Conservation (phyloP, 1,140 invertebrate genomes). For the Drosophila aff. region DNA sequence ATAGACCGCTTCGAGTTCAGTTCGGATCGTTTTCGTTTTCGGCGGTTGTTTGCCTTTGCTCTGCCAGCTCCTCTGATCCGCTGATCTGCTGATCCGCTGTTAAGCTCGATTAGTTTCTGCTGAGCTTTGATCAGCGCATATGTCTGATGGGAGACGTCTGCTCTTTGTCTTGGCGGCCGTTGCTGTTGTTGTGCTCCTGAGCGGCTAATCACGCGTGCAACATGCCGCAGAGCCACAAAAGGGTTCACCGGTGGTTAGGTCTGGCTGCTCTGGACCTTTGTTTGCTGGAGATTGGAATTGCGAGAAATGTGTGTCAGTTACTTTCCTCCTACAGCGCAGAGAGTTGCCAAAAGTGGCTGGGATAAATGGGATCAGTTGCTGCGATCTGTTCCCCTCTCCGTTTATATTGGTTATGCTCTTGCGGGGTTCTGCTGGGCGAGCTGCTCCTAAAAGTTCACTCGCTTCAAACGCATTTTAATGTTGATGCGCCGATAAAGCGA, state of each 20-base stretch:
- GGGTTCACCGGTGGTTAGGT: constrained; percentile 38
- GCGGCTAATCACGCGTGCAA: constrained; percentile 76
- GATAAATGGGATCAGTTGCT: neutral
- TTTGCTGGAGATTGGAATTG: constrained; percentile 36
- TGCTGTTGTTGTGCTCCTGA: constrained; percentile 38
- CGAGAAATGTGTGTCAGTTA: constrained; percentile 50
- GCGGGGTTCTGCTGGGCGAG: neutral
- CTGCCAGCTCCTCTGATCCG: constrained; percentile 24
- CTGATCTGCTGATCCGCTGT: constrained; percentile 34
- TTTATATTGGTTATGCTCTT: constrained; percentile 10
- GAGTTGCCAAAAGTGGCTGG: neutral
- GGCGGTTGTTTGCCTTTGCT: constrained; percentile 35
- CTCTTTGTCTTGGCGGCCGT: constrained; percentile 18
- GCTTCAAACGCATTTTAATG: constrained; percentile 22
- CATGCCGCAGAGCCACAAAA: constrained; percentile 66
- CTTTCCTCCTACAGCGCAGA: constrained; percentile 5
- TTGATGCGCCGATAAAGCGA: constrained; percentile 35
- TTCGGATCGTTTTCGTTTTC: constrained; percentile 16
- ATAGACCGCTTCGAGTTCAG: constrained; percentile 38
- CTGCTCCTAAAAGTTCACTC: neutral
- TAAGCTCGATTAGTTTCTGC: constrained; percentile 54
- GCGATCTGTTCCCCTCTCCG: constrained; percentile 1
- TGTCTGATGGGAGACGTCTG: constrained; percentile 68
- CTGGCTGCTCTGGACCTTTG: constrained; percentile 18
- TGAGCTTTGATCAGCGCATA: constrained; percentile 64